These are phyloP conservation scores for Acropternis orthonyx DNA, from an alignment of 2,797 vertebrate genomes.

Conservation along the genomic window DNA sequence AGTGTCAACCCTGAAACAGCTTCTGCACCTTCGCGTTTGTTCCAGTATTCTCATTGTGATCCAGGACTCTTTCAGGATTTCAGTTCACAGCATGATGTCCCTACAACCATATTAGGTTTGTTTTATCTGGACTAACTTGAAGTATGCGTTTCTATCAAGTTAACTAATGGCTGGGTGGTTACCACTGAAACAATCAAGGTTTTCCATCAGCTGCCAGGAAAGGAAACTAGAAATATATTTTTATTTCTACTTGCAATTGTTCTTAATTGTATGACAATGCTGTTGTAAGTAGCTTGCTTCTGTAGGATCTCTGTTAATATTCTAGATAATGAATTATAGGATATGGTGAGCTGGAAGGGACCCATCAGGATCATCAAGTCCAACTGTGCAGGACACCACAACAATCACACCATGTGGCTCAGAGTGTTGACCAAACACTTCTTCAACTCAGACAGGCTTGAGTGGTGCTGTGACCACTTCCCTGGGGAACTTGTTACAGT, in stretches of 20 bases:
- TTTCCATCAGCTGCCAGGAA: neutral
- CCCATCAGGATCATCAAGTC: neutral
- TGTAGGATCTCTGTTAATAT: neutral
- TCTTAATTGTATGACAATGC: neutral
- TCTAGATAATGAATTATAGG: neutral
- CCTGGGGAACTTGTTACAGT: neutral
- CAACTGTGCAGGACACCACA: neutral
- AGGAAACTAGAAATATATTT: neutral
- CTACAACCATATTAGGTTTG: accelerated
- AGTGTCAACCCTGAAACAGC: neutral
- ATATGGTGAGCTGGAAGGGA: neutral
- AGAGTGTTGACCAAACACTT: neutral
- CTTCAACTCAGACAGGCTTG: neutral
- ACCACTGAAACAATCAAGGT: accelerated
- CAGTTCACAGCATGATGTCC: neutral
- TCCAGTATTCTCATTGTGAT: neutral
- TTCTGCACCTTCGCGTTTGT: neutral
- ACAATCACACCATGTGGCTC: neutral
- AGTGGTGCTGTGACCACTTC: neutral
- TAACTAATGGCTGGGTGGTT: neutral
- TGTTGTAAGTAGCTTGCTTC: neutral
- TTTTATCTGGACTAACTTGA: neutral
- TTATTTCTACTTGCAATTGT: neutral
- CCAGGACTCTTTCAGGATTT: neutral
- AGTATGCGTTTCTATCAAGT: neutral